A percentile compares a stretch with the other conserved stretches of the same genome.
Conservation (phyloP, 1,140 invertebrate species). For the Solenopsis invicta region DNA sequence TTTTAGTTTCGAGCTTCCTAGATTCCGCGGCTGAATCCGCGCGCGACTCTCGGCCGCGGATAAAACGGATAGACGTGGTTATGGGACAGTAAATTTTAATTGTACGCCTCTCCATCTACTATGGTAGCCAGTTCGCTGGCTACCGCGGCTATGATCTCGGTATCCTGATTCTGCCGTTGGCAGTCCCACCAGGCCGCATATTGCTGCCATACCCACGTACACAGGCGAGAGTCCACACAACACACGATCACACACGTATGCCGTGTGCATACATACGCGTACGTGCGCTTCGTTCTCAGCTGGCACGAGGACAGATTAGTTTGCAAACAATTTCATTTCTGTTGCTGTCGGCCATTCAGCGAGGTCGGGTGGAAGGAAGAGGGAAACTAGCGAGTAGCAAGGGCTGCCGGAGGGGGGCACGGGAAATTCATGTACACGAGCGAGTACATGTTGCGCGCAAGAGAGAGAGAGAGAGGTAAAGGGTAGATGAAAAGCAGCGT, state of each 20-base stretch:
- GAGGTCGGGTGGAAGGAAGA: conserved; percentile 53
- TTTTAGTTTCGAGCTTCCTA: conserved; percentile 27
- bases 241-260: background rate
- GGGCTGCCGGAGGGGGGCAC: conserved; percentile 7
- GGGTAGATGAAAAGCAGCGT: background rate
- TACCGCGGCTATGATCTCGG: conserved; percentile 67
- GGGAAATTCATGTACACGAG: conserved; percentile 43
- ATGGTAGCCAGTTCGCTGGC: conserved; percentile 54
- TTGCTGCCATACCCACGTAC: conserved; percentile 34
- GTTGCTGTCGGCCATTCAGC: conserved; percentile 57
- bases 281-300: conserved; percentile 62
- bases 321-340: conserved; percentile 77
- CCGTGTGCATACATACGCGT: too few relatives aligned
- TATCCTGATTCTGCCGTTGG: conserved; percentile 68
- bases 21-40: conserved; percentile 28
- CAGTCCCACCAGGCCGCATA: conserved; percentile 63
- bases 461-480: background rate
- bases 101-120: conserved; percentile 66
- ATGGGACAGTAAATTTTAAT: conserved; percentile 80
- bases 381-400: conserved; percentile 39
- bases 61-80: conserved; percentile 72
- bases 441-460: conserved; percentile 27
- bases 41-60: conserved; percentile 14
- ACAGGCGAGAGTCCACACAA: background rate
- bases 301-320: conserved; percentile 72